These are phyloP conservation scores for Macrophya annulata DNA, from an alignment of 2,888 invertebrate species.

Conservation along the genomic window DNA sequence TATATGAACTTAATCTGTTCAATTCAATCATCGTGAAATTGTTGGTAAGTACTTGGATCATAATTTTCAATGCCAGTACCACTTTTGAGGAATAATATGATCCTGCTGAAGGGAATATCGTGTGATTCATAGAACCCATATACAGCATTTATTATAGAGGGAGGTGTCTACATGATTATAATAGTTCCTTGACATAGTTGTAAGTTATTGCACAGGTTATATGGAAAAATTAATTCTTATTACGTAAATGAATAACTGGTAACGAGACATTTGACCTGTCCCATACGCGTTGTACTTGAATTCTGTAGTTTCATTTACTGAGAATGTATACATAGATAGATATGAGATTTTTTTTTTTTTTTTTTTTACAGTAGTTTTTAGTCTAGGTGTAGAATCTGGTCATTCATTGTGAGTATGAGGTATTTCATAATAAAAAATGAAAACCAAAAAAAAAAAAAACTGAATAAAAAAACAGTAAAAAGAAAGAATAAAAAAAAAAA, in stretches of 20 bases:
- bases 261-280: constrained; percentile 29
- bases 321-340: not conserved
- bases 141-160: not conserved
- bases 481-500: not conserved
- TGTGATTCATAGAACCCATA: not conserved
- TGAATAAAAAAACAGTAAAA: not conserved
- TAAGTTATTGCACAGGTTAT: constrained; percentile 34
- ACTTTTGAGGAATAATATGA: not conserved
- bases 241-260: constrained; percentile 1
- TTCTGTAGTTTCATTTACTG: constrained; percentile 14
- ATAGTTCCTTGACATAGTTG: constrained; percentile 38
- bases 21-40: not conserved
- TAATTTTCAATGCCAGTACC: not conserved
- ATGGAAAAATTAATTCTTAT: constrained; percentile 3
- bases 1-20: not conserved
- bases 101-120: not conserved
- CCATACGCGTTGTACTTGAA: constrained; percentile 7
- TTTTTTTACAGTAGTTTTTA: not conserved
- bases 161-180: constrained; percentile 3
- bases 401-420: constrained; percentile 1
- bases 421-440: not conserved
- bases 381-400: not conserved
- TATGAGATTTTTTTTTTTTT: too few relatives aligned
- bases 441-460: not conserved
- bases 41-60: not conserved